A percentile compares a stretch with the other conserved stretches of the same genome.
Evolutionary conservation across 2,797 vertebrate species (phyloP).

Genomic region (Phoxinus dragarum): DNA sequence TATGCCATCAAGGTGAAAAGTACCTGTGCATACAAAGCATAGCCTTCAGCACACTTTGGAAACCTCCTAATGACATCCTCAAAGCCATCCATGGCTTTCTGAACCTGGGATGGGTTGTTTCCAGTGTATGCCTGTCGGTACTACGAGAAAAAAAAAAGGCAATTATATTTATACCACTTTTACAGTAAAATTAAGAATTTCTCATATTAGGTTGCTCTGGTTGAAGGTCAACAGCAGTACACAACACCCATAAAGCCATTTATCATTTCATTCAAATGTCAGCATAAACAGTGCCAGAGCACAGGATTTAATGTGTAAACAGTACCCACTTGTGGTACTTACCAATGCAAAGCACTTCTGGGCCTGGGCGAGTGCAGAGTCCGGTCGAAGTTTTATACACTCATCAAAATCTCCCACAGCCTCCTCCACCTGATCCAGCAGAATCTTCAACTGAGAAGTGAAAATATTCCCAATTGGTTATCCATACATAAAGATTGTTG

Average conservation of each 20-base stretch:
- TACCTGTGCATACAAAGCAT: constrained; percentile 98
- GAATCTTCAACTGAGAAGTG: constrained; percentile 90
- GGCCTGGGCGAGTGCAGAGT: constrained; percentile 97
- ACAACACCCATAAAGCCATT: background rate
- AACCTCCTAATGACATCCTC: constrained; percentile 96
- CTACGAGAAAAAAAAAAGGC: constrained; percentile 68
- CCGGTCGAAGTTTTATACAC: constrained; percentile 93
- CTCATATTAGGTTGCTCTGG: background rate
- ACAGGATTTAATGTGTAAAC: background rate
- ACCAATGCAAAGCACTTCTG: constrained; percentile 98
- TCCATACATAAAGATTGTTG: background rate
- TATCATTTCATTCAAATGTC: background rate
- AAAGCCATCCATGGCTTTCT: constrained; percentile 96
- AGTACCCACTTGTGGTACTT: constrained; percentile 66
- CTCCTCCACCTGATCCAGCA: constrained; percentile 97
- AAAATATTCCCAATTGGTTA: background rate
- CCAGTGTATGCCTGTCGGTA: constrained; percentile 99
- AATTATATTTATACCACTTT: background rate
- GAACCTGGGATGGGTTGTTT: constrained; percentile 91
- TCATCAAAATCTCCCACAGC: constrained; percentile 98
- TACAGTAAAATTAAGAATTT: background rate
- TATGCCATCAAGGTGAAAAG: background rate
- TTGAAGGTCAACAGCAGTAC: background rate
- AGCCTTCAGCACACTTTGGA: constrained; percentile 96
- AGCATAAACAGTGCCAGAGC: background rate